These are phyloP conservation scores for Adelosebastes latens DNA, from an alignment of 2,797 vertebrate genomes.

Conservation along the genomic window DNA sequence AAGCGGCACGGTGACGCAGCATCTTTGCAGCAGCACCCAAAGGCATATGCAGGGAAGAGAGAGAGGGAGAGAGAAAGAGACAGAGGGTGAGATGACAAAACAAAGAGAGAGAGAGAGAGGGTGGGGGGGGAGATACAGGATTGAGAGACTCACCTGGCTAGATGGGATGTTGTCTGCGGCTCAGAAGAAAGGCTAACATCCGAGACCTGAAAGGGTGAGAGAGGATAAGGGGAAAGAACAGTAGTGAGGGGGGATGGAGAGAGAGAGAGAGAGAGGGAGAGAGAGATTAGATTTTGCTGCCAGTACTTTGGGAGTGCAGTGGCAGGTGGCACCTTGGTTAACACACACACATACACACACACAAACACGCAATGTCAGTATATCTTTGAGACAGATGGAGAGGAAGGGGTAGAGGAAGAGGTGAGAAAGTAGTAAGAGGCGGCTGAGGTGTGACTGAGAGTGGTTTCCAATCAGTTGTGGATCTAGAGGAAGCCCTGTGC, in stretches of 20 bases:
- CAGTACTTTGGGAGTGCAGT: conserved; percentile 58
- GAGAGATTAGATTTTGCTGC: conserved; percentile 59
- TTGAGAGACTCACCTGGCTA: conserved; percentile 69
- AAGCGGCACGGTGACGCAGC: conserved; percentile 75
- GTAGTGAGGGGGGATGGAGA: conserved; percentile 1
- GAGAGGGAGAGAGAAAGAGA: background rate
- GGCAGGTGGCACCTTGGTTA: conserved; percentile 60
- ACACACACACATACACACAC: conserved; percentile 17
- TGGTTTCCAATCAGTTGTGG: conserved; percentile 47
- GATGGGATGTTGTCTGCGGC: conserved; percentile 52
- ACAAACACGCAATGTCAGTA: conserved; percentile 11
- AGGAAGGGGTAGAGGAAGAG: conserved; percentile 7
- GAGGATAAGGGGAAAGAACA: conserved; percentile 24
- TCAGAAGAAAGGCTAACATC: conserved; percentile 66
- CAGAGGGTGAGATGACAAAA: conserved; percentile 8
- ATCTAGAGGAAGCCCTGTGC: conserved; percentile 28
- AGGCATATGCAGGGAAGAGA: conserved; percentile 43
- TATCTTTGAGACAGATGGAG: conserved; percentile 46
- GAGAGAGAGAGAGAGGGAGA: conserved; percentile 13
- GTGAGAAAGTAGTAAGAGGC: conserved; percentile 40
- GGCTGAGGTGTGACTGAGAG: conserved; percentile 16
- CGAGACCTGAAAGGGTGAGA: conserved; percentile 59
- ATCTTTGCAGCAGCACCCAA: conserved; percentile 68
- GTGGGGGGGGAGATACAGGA: background rate
- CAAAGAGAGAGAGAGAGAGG: conserved; percentile 7